Conservation (phyloP, 2,888 invertebrate species). For the Dascillus cervinus region DNA sequence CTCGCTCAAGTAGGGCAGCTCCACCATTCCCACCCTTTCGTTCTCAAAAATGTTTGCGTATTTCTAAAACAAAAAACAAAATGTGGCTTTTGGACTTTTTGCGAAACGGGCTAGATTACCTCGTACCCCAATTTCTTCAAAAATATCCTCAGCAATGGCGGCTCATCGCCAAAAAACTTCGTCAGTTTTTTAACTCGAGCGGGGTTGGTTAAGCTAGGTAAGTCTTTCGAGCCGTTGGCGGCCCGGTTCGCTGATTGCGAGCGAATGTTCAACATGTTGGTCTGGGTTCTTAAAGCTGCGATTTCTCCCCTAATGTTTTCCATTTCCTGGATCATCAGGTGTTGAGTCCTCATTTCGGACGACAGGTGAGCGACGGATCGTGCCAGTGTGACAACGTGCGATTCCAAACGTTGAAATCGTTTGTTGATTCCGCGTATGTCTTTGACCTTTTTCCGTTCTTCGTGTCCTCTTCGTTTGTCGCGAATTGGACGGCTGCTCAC, state of each 20-base stretch:
- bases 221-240: conserved; percentile 47
- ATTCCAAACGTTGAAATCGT: conserved; percentile 80
- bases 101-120: no score
- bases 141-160: conserved; percentile 81
- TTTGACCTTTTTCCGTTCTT: conserved; percentile 66
- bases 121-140: conserved; percentile 87
- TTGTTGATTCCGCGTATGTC: conserved; percentile 64
- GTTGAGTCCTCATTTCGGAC: conserved; percentile 85
- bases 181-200: conserved; percentile 80
- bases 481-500: conserved; percentile 71
- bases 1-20: conserved; percentile 84
- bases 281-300: conserved; percentile 63
- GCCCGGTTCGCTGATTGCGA: conserved; percentile 59
- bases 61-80: conserved; percentile 57
- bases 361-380: conserved; percentile 86
- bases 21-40: conserved; percentile 83
- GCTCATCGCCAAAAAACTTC: conserved; percentile 91
- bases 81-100: no score
- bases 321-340: conserved; percentile 83
- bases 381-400: conserved; percentile 85
- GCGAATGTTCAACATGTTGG: conserved; percentile 52
- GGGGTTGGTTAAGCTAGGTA: conserved; percentile 75
- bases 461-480: conserved; percentile 63
- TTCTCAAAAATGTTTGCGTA: conserved; percentile 76
- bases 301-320: conserved; percentile 80